A percentile compares a stretch with the other conserved stretches of the same genome.
phyloP scores from a whole-genome alignment of 2,113 vertebrate species.

The Donacobius atricapilla region DNA sequence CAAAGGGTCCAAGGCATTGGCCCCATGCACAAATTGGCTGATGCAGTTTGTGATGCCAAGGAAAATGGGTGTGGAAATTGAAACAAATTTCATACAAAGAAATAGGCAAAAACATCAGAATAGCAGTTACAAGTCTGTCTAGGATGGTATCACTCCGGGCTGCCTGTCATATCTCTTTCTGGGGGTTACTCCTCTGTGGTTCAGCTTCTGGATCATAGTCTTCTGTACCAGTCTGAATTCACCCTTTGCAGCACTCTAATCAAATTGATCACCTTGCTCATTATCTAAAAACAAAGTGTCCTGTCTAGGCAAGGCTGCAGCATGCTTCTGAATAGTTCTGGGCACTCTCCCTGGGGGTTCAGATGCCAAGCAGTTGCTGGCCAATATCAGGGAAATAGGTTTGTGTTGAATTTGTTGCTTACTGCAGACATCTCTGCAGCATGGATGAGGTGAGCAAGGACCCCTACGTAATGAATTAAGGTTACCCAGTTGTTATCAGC shows the following conservation, averaged over 20 bases:
- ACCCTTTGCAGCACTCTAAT: neutral
- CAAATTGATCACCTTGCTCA: neutral
- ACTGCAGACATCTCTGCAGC: neutral
- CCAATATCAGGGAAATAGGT: neutral
- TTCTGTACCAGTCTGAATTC: neutral
- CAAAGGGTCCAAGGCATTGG: rapidly evolving
- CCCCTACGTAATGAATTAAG: rapidly evolving
- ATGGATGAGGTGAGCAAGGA: neutral
- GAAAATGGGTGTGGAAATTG: neutral
- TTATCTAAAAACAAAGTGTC: neutral
- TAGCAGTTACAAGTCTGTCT: neutral
- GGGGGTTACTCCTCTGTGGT: neutral
- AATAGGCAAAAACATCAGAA: neutral
- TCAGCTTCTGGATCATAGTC: neutral
- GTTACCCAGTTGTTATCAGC: neutral
- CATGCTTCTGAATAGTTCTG: neutral
- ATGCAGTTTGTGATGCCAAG: neutral
- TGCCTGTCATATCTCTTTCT: neutral
- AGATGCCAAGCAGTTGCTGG: neutral
- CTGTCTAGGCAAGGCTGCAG: neutral
- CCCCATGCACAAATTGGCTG: neutral
- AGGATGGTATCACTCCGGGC: neutral
- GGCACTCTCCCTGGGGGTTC: neutral
- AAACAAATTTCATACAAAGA: neutral
- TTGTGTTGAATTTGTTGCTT: neutral